Evolutionary conservation across 2,113 vertebrate genomes (phyloP), one percentile per base, ranked within the genome.

Genomic region (Ginglymostoma cirratum): DNA sequence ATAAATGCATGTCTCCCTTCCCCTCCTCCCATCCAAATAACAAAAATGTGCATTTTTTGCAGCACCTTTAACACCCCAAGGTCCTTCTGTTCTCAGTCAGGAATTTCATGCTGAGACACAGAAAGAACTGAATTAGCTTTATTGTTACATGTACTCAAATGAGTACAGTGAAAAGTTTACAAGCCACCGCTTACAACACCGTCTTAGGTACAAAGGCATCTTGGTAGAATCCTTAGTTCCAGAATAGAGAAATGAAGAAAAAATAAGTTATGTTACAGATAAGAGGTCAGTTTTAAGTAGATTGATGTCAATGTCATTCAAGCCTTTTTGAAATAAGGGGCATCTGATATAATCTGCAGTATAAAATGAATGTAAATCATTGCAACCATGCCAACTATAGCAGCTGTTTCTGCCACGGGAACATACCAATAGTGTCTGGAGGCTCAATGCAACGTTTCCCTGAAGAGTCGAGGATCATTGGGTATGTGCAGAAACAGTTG

Each of bases 401-500:
- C 3, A 38, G 17, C 6, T 83, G 38, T 21, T 42, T 17, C 12
- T 65, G 48, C 87, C 34, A 27, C 27, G 30, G 69, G 4, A 1
- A 95, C 94, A 19, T 95, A 95, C 94, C 94, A 15, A 15, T 48
- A 48, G 69, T 19, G 24, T 72, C 24, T 19, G 69, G 45, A 48
- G 69, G 45, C 45, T 95, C 42, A 76, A 96, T n/a, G 90, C 96
- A 96, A 52, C 85, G 96, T 38, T 96, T 96, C 17, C 96, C 96
- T 55, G 65, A 67, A 30, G 66, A 72, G 96, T 96, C 96, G 42
- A 96, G 96, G 42, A 78, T 95, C 55, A 94, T 52, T 38, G 85
- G 96, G 15, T 80, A 87, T 23, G 67, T 87, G 38, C 96, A 96
- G 96, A 96, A 96, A 92, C 96, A 96, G 90, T 96, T 92, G 86